Evolutionary conservation across 2,113 vertebrate species (phyloP).

Genomic region (Elachura formosa): DNA sequence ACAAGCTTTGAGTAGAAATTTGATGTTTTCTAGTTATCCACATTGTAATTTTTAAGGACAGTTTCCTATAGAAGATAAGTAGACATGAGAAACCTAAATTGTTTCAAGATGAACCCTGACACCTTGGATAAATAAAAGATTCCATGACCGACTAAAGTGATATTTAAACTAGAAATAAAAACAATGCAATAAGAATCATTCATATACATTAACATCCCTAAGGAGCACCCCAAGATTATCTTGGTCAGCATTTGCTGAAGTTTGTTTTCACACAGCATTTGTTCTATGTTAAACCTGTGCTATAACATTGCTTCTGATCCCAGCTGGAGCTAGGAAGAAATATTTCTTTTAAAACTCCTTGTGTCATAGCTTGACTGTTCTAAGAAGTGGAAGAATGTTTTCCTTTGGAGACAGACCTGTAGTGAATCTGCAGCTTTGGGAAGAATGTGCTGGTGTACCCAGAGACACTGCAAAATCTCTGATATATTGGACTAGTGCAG

Average conservation of each 20-base stretch:
- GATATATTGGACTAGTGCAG: rapidly evolving
- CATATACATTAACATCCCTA: neutral
- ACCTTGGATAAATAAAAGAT: neutral
- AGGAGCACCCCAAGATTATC: neutral
- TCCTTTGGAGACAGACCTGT: neutral
- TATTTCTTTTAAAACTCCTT: neutral
- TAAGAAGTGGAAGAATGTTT: neutral
- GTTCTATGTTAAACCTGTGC: neutral
- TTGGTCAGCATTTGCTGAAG: neutral
- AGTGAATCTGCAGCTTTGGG: neutral
- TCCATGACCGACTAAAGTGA: neutral
- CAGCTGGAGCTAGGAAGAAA: neutral
- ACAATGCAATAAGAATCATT: neutral
- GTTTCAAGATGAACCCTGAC: neutral
- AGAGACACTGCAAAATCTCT: neutral
- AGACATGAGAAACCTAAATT: neutral
- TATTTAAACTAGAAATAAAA: neutral
- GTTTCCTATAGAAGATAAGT: neutral
- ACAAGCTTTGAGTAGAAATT: neutral
- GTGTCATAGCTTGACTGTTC: neutral
- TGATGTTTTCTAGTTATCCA: neutral
- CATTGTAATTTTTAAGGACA: neutral
- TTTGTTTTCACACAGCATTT: neutral
- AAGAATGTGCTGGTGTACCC: neutral
- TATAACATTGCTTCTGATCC: neutral